Evolutionary conservation across 2,888 invertebrate species (phyloP).

Genomic region (Eupithecia insigniata): DNA sequence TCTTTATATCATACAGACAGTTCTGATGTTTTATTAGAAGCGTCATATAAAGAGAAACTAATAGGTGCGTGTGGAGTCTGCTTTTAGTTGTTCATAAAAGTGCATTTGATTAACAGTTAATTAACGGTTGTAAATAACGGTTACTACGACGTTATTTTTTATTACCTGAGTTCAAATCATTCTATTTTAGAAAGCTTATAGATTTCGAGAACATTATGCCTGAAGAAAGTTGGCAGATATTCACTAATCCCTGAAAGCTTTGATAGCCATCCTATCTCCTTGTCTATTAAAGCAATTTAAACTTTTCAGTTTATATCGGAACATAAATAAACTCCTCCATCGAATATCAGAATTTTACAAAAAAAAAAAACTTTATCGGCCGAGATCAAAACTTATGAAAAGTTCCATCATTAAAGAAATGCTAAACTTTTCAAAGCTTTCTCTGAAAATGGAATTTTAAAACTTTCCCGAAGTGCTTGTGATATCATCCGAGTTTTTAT

Average conservation of each 20-base stretch:
- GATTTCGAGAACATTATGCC: neutral
- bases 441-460: conserved; percentile 26
- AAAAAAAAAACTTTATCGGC: conserved; percentile 20
- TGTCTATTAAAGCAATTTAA: conserved; percentile 25
- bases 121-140: conserved; percentile 1
- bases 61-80: neutral
- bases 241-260: neutral
- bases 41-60: neutral
- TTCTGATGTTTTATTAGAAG: conserved; percentile 4
- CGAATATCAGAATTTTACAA: conserved; percentile 26
- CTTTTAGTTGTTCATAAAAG: neutral
- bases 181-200: neutral
- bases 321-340: conserved; percentile 10
- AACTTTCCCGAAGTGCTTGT: conserved; percentile 27
- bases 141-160: neutral
- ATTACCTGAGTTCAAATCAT: neutral
- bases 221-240: neutral
- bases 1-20: neutral
- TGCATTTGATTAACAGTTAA: neutral
- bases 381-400: conserved; percentile 26
- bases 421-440: conserved; percentile 33
- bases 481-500: conserved; percentile 11
- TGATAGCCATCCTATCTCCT: neutral
- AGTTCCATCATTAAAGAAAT: conserved; percentile 37
- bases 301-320: conserved; percentile 19